phyloP scores from a whole-genome alignment of 2,113 vertebrate species.

The Salvelinus sp. region DNA sequence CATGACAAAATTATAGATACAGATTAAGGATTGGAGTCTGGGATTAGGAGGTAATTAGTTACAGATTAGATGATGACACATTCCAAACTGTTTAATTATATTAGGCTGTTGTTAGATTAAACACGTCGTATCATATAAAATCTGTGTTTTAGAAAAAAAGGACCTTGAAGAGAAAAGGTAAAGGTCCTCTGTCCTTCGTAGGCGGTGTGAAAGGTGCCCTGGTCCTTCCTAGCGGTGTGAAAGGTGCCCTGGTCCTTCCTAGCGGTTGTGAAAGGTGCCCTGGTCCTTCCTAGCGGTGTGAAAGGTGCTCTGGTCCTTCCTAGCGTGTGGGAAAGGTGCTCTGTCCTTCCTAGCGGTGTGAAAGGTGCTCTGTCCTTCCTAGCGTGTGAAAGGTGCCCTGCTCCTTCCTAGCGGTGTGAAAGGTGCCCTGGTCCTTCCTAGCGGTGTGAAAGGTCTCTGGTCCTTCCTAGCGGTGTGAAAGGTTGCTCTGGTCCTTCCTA shows the following conservation, averaged over 20 bases:
- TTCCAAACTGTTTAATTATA: conserved; percentile 41
- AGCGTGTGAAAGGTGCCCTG: too few relatives aligned
- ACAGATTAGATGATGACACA: conserved; percentile 27
- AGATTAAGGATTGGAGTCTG: not conserved
- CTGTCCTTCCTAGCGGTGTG: too few relatives aligned
- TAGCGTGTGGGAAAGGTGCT: too few relatives aligned
- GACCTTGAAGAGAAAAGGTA: conserved; percentile 41
- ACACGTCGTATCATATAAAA: conserved; percentile 32
- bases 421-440: too few relatives aligned
- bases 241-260: conserved; percentile 3
- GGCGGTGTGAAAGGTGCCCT: conserved; percentile 39
- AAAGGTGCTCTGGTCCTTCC: too few relatives aligned
- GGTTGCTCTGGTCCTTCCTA: too few relatives aligned
- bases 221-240: conserved; percentile 31
- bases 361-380: too few relatives aligned
- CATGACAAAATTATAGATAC: not conserved
- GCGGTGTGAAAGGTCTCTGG: too few relatives aligned
- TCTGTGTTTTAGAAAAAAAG: conserved; percentile 4
- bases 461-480: too few relatives aligned
- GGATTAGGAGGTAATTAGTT: conserved; percentile 57
- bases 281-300: too few relatives aligned
- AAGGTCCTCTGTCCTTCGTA: conserved; percentile 50
- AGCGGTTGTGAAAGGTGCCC: too few relatives aligned
- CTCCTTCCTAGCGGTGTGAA: too few relatives aligned
- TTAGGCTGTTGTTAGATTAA: conserved; percentile 48